phyloP scores from a whole-genome alignment of 2,113 vertebrate genomes.

The Menura novaehollandiae region DNA sequence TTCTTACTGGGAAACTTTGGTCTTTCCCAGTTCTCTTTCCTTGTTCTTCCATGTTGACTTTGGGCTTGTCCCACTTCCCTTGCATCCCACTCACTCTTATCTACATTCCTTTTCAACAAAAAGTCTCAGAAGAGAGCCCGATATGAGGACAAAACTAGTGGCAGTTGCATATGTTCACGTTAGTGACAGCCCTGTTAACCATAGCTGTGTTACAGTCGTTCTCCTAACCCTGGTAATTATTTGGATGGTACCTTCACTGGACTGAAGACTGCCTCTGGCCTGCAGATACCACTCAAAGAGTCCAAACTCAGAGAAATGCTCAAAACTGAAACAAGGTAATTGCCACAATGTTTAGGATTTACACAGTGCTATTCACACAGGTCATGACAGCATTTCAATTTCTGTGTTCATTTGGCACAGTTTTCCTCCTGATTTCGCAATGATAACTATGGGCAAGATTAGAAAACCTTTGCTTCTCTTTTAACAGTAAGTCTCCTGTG shows the following conservation, averaged over 20 bases:
- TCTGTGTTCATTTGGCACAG: not conserved
- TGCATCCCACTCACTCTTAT: not conserved
- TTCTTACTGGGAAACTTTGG: not conserved
- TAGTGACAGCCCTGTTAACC: not conserved
- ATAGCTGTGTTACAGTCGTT: not conserved
- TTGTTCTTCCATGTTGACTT: not conserved
- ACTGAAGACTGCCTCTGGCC: not conserved
- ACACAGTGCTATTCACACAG: not conserved
- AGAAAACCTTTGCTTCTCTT: not conserved
- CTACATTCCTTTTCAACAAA: not conserved
- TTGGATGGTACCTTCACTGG: not conserved
- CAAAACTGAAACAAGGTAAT: not conserved
- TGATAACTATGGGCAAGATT: not conserved
- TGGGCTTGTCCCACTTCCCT: not conserved
- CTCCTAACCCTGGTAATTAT: not conserved
- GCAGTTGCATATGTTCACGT: accelerated
- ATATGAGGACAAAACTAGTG: not conserved
- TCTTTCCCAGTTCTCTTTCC: not conserved
- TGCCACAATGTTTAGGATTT: not conserved
- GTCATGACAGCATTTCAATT: not conserved
- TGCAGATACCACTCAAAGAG: not conserved
- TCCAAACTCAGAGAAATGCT: not conserved
- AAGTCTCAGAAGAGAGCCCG: not conserved
- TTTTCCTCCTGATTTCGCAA: not conserved
- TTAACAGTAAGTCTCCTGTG: not conserved